A percentile compares a stretch with the other conserved stretches of the same genome.
Evolutionary conservation across 2,888 invertebrate species (phyloP).

Genomic region (Drosophila histrio): DNA sequence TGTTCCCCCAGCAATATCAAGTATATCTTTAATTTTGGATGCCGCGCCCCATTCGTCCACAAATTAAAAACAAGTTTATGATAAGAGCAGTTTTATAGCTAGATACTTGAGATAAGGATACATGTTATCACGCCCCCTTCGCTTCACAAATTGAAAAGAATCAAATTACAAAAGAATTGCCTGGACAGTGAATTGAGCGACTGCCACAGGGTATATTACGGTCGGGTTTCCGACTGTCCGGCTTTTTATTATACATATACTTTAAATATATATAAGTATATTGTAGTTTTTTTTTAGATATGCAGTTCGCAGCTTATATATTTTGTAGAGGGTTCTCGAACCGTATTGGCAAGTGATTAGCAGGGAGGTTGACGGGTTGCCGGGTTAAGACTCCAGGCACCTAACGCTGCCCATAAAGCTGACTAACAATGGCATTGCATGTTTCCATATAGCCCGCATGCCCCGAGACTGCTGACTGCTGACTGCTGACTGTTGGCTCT

Average conservation of each 20-base stretch:
- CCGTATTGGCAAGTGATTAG: slow-evolving; percentile 48
- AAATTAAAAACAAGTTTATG: no score
- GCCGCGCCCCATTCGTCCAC: no score
- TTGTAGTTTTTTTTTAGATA: slow-evolving; percentile 54
- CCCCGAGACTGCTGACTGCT: slow-evolving; percentile 1
- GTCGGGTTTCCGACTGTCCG: no score
- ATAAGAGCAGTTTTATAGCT: no score
- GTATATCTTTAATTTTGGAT: no score
- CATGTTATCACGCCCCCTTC: no score
- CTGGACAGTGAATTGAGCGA: no score
- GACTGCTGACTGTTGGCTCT: background rate
- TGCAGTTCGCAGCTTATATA: slow-evolving; percentile 23
- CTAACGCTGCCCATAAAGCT: slow-evolving; percentile 10
- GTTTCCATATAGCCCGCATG: slow-evolving; percentile 22
- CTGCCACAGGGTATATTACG: no score
- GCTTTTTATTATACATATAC: background rate
- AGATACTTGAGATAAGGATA: no score
- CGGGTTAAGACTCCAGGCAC: slow-evolving; percentile 16
- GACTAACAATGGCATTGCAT: slow-evolving; percentile 31
- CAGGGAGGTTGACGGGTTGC: background rate
- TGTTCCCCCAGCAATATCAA: no score
- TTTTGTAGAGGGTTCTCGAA: slow-evolving; percentile 6
- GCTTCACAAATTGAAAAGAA: no score
- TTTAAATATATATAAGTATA: slow-evolving; percentile 17
- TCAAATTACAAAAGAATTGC: no score